Percentiles rank a stretch among this genome's conserved stretches.
Conservation (phyloP, 2,113 vertebrate species). For the Erythrocercus mccallii region DNA sequence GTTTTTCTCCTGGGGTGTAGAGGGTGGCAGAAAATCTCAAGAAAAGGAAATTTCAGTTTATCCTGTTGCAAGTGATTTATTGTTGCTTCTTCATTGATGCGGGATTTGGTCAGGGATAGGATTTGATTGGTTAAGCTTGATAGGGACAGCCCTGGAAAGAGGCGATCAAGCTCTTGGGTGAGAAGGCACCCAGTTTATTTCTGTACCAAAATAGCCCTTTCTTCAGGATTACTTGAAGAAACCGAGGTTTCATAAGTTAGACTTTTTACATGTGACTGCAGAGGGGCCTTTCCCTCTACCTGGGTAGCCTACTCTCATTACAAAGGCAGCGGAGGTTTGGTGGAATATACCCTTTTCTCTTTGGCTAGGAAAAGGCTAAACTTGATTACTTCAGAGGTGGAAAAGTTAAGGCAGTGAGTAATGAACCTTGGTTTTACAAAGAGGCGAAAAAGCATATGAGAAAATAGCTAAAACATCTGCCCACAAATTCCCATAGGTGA, state of each 20-base stretch:
- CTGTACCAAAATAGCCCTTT: background rate
- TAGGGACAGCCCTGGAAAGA: background rate
- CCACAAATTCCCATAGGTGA: background rate
- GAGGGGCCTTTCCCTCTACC: background rate
- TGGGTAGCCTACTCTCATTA: background rate
- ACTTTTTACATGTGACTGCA: background rate
- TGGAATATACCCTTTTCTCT: background rate
- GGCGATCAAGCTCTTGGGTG: fast-evolving
- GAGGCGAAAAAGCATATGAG: background rate
- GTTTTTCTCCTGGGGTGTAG: background rate
- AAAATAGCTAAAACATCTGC: background rate
- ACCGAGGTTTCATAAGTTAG: background rate
- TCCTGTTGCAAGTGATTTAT: background rate
- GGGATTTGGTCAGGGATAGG: background rate
- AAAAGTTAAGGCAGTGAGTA: background rate
- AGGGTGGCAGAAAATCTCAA: background rate
- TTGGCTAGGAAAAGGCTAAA: background rate
- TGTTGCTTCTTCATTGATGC: background rate
- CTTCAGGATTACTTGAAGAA: background rate
- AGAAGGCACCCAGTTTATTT: background rate
- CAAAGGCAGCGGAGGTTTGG: background rate
- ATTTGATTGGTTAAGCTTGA: background rate
- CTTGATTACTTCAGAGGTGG: background rate
- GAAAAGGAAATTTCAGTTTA: background rate
- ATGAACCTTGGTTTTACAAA: background rate